Evolutionary conservation across 2,888 invertebrate species (phyloP).

Genomic region (Taenaris catops): DNA sequence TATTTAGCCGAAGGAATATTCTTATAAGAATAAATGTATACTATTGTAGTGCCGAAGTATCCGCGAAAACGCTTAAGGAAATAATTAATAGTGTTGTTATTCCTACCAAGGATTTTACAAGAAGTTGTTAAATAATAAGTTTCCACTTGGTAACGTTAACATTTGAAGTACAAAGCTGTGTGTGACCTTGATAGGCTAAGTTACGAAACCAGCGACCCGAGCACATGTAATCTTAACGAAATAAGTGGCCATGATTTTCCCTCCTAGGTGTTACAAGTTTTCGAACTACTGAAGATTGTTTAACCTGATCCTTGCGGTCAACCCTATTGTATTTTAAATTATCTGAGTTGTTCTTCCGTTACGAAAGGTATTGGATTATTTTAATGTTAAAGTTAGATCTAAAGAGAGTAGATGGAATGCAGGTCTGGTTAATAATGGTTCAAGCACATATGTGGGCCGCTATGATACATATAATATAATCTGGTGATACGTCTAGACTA

Average conservation of each 20-base stretch:
- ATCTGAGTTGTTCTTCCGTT: too few species aligned
- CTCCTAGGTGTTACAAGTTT: slow-evolving; percentile 5
- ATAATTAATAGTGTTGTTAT: slow-evolving; percentile 32
- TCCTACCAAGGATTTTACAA: slow-evolving; percentile 31
- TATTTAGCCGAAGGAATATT: slow-evolving; percentile 28
- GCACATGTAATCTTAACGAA: slow-evolving; percentile 54
- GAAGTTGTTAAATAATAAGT: slow-evolving; percentile 33
- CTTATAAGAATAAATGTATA: slow-evolving; percentile 21
- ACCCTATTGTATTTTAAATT: too few species aligned
- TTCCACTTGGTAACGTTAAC: slow-evolving; percentile 36
- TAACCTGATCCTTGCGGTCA: too few species aligned
- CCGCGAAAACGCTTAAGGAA: slow-evolving; percentile 33
- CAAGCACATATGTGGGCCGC: slow-evolving; percentile 66
- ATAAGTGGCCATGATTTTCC: slow-evolving; percentile 56
- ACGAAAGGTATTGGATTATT: too few species aligned
- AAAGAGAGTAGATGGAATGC: slow-evolving; percentile 45
- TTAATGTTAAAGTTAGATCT: slow-evolving; percentile 1
- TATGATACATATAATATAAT: too few species aligned
- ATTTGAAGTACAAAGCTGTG: slow-evolving; percentile 60
- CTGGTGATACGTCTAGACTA: too few species aligned
- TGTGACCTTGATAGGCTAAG: slow-evolving; percentile 62
- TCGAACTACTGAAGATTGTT: too few species aligned
- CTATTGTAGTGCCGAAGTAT: slow-evolving; percentile 24
- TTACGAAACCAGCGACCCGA: slow-evolving; percentile 55
- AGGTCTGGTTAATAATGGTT: slow-evolving; percentile 54